These are phyloP conservation scores for Anser cygnoides DNA, from an alignment of 2,113 vertebrate species.

Conservation along the genomic window DNA sequence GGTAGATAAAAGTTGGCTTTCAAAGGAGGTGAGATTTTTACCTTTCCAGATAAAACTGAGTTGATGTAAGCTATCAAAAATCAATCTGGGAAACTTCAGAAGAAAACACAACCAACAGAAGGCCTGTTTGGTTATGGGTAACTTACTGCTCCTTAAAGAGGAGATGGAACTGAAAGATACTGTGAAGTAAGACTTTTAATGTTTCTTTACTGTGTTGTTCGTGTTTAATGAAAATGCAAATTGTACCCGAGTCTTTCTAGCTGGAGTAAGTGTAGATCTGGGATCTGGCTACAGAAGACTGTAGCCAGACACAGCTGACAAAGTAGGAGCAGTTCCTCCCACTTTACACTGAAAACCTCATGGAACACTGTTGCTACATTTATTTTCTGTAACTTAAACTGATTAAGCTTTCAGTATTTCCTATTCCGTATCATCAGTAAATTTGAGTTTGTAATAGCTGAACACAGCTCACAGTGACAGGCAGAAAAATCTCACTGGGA, in stretches of 20 bases:
- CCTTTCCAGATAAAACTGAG: neutral
- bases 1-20: neutral
- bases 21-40: neutral
- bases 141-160: neutral
- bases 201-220: neutral
- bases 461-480: neutral
- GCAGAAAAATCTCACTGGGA: neutral
- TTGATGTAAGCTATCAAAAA: neutral
- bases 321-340: neutral
- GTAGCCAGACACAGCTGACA: neutral
- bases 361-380: neutral
- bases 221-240: neutral
- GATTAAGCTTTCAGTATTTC: neutral
- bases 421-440: neutral
- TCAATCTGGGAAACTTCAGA: neutral
- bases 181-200: conserved; percentile 36
- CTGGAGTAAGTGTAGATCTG: neutral
- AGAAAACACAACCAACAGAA: neutral
- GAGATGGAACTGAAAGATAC: conserved; percentile 20
- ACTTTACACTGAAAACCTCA: no score
- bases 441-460: neutral
- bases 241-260: neutral
- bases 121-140: neutral
- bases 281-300: neutral
- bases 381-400: neutral